Conservation (phyloP, 1,140 invertebrate species). For the Ceratina calcarata region DNA sequence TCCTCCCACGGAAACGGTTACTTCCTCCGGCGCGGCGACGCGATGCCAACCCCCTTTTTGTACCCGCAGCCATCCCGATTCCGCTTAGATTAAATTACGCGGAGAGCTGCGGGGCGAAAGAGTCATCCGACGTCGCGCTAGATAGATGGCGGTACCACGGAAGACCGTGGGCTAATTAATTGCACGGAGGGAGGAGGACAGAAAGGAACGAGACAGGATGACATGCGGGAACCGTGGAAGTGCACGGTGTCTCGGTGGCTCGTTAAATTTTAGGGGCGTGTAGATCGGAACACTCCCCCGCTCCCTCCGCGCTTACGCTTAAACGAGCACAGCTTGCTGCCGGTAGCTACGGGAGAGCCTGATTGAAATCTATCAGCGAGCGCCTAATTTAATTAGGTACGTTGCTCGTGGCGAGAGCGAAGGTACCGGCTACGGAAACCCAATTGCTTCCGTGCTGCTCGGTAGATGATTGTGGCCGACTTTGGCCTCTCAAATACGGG, state of each 20-base stretch:
- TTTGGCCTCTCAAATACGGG: background rate
- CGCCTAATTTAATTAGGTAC: conserved; percentile 67
- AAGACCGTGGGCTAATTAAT: conserved; percentile 64
- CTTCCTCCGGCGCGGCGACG: background rate
- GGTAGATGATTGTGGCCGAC: conserved; percentile 30
- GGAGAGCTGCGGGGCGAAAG: conserved; percentile 1
- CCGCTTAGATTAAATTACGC: conserved; percentile 63
- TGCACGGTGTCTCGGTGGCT: conserved; percentile 51
- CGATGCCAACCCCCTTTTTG: conserved; percentile 1
- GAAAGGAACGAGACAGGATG: conserved; percentile 41
- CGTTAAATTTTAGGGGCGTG: conserved; percentile 69
- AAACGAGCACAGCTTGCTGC: conserved; percentile 42
- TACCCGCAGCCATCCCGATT: conserved; percentile 49
- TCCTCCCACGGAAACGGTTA: conserved; percentile 33
- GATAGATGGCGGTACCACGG: conserved; percentile 22
- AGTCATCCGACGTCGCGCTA: conserved; percentile 5
- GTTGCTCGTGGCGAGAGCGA: conserved; percentile 29
- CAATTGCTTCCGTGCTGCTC: conserved; percentile 32
- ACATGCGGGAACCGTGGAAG: conserved; percentile 61
- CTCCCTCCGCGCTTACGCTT: conserved; percentile 39
- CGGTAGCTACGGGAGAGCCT: conserved; percentile 37
- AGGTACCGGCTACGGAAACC: conserved; percentile 6
- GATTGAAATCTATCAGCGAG: conserved; percentile 69
- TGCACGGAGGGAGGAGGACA: conserved; percentile 40
- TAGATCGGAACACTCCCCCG: conserved; percentile 45